Percentiles rank a stretch among this genome's conserved stretches.
These are phyloP conservation scores for Heteromyza rotundicornis DNA, from an alignment of 2,888 invertebrate species.

Conservation along the genomic window DNA sequence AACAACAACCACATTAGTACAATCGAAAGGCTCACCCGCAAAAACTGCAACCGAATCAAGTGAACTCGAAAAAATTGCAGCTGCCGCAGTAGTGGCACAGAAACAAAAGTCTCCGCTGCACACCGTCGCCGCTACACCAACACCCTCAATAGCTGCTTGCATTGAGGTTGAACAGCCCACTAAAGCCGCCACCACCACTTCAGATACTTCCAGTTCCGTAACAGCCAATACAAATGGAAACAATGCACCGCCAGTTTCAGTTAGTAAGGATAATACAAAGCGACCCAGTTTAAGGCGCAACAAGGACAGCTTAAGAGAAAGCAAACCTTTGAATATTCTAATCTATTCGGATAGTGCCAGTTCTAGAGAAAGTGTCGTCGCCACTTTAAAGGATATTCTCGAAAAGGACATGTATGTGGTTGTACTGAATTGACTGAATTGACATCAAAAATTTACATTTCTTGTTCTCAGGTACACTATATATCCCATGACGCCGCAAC, in stretches of 20 bases:
- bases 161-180: too few relatives aligned
- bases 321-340: slow-evolving; percentile 80
- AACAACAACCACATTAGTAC: too few relatives aligned
- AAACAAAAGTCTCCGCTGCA: slow-evolving; percentile 29
- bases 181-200: neutral
- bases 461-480: slow-evolving; percentile 72
- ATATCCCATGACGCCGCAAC: slow-evolving; percentile 66
- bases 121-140: slow-evolving; percentile 5
- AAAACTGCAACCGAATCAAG: slow-evolving; percentile 13
- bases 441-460: too few relatives aligned
- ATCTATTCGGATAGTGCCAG: slow-evolving; percentile 81
- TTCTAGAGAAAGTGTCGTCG: slow-evolving; percentile 76
- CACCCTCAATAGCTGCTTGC: neutral
- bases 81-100: slow-evolving; percentile 30
- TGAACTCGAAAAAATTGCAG: slow-evolving; percentile 42
- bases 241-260: slow-evolving; percentile 21
- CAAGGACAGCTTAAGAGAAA: slow-evolving; percentile 56
- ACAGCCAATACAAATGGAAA: neutral
- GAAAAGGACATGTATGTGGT: slow-evolving; percentile 74
- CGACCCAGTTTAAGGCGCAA: slow-evolving; percentile 54
- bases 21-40: neutral
- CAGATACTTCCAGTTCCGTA: neutral
- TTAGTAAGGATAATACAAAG: slow-evolving; percentile 31
- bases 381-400: slow-evolving; percentile 72
- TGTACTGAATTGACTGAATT: too few relatives aligned